Evolutionary conservation across 1,140 invertebrate genomes (phyloP).

Genomic region (Manduca sexta): DNA sequence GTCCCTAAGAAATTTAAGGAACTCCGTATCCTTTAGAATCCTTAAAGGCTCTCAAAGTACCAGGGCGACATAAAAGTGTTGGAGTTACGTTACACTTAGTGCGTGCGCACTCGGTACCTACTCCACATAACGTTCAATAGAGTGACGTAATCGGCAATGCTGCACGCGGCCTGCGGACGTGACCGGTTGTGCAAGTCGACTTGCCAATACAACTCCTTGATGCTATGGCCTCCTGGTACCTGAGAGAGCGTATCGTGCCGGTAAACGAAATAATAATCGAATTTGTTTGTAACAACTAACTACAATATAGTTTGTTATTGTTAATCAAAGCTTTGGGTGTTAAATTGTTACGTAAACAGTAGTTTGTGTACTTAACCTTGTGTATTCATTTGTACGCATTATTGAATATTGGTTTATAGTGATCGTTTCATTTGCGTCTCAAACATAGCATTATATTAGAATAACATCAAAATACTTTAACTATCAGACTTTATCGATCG

Average conservation of each 20-base stretch:
- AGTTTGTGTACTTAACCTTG: no score
- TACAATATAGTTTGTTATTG: no score
- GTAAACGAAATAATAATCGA: no score
- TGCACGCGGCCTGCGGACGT: conserved; percentile 40
- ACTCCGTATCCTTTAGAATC: conserved; percentile 38
- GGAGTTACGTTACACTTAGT: conserved; percentile 32
- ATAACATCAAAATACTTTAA: no score
- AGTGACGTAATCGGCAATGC: conserved; percentile 56
- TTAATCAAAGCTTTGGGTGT: no score
- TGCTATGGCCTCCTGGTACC: conserved; percentile 42
- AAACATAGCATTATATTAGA: no score
- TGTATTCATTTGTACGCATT: no score
- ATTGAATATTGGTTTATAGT: no score
- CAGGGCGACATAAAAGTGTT: conserved; percentile 34
- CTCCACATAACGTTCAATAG: conserved; percentile 56
- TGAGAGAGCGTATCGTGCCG: not conserved
- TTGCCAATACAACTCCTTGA: conserved; percentile 34
- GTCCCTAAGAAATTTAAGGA: conserved; percentile 5
- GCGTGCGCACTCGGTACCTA: conserved; percentile 25
- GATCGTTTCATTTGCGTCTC: no score
- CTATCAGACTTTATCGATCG: no score
- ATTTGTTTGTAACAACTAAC: no score
- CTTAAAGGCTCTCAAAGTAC: conserved; percentile 41
- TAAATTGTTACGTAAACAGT: no score
- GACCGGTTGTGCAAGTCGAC: conserved; percentile 38